Base-by-base conservation (phyloP, 2,113 vertebrate genomes). In the Poicephalus meyeri region DNA sequence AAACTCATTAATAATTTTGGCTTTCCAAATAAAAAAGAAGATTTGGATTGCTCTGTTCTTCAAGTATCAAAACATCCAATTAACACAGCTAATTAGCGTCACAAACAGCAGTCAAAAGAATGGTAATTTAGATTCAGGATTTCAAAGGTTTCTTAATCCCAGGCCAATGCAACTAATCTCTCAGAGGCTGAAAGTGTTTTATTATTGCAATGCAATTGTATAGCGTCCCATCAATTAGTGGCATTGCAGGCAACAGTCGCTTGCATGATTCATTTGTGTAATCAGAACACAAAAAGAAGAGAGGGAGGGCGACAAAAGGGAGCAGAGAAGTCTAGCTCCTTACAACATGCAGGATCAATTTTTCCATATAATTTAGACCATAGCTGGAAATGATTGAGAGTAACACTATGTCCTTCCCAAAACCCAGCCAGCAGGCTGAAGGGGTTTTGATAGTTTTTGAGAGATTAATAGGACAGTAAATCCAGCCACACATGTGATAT, bases 41-140 rank as follows among this genome's bases (percentile, higher is more conserved):
- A 97, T 92, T 97, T 98, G 97, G 97, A 98, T 98, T 97, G 97
- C 96, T 97, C 98, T 98, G 98, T 98, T 99, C 98, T 98, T 97
- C 95, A 97, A 97, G 98, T 98, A 99, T 99, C 98, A 99, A 98
- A 98, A 98, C 98, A 98, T 97, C 98, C 98, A 99, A 99, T 99
- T 99, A 99, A 98, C 98, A 99, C 98, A 99, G 98, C 98, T 99
- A 99, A 99, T 99, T 99, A 99, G 98, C 98, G 98, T 98, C 98
- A 98, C 96, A 98, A 99, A 98, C 97, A 98, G 98, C 98, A 98
- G 97, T 98, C 97, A 98, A 98, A 98, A 98, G 97, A 98, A 97
- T 97, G 97, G 97, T 96, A 98, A 98, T 98, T 98, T 98, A 97
- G 96, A 98, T 96, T 97, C 98, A 97, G 97, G 92, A 98, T 98